Base-by-base conservation (phyloP, 2,888 invertebrate species). In the Cerastis rubricosa region DNA sequence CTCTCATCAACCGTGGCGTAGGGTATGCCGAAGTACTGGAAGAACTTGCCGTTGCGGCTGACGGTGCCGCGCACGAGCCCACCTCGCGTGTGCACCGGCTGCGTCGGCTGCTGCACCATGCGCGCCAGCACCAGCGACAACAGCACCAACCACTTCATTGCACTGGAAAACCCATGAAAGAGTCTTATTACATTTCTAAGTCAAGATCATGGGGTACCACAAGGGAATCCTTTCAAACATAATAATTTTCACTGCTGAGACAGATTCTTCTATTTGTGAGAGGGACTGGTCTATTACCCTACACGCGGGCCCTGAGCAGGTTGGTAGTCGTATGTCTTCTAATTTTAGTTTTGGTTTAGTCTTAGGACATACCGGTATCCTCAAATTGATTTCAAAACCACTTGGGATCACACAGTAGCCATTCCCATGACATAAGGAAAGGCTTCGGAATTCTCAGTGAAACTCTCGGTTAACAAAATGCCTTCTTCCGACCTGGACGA, bases 1-100 rank as follows among this genome's bases (percentile, higher is more conserved):
- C 78, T 90, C 2, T 92, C 91, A 61, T 93, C 89, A 40, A 96
- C 96, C 0, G 91, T 92, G 1, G 92, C 96, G 76, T 96, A 96
- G 0, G 96, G 96, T 66, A 96, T 94, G 1, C 96, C 96, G 70
- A 94, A 91, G 91, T 95, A 96, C 84, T 94, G 93, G 90, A 93
- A 92, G 85, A 94, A 92, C 72, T 84, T 89, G 11, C 95, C 95
- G 79, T 93, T 91, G 51, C 93, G 92, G 79, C 94, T 93, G 84
- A 95, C 81, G 29, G 93, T 88, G 59, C 96, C 96, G 57, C 95
- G 90, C 72, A 96, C 89, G 40, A 94, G 90, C 0, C 96, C 96
- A 68, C 90, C 84, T 80, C 86, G 85, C 65, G 90, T 92, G 84
- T 87, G 89, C 84, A 96, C 93, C 80, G 94, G 90, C 0, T 95